phyloP scores from a whole-genome alignment of 2,888 invertebrate species.

The Tinea semifulvella region DNA sequence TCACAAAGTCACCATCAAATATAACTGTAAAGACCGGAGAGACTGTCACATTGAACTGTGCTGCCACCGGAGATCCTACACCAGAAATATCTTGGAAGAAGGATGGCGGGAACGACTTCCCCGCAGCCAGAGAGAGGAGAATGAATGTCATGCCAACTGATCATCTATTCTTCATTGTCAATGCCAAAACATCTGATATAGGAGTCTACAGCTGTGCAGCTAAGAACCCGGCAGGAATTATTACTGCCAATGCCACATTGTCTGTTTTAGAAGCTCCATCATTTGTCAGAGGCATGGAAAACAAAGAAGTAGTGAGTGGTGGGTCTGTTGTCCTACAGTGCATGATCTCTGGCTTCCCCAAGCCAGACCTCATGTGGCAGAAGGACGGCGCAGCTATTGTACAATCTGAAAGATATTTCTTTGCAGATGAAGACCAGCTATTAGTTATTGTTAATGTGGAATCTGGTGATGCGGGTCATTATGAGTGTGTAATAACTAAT shows the following conservation, averaged over 20 bases:
- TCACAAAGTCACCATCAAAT: slow-evolving; percentile 85
- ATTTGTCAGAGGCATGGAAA: slow-evolving; percentile 85
- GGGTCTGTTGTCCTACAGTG: slow-evolving; percentile 89
- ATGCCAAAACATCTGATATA: slow-evolving; percentile 87
- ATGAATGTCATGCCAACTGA: slow-evolving; percentile 94
- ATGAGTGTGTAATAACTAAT: slow-evolving; percentile 92
- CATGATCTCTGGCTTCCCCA: slow-evolving; percentile 85
- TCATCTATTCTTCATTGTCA: slow-evolving; percentile 91
- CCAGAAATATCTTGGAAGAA: slow-evolving; percentile 93
- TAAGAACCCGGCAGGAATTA: slow-evolving; percentile 86
- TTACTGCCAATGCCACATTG: slow-evolving; percentile 86
- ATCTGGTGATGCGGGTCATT: slow-evolving; percentile 81
- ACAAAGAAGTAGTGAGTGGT: slow-evolving; percentile 83
- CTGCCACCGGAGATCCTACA: slow-evolving; percentile 86
- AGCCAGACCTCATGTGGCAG: slow-evolving; percentile 83
- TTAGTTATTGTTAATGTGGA: slow-evolving; percentile 86
- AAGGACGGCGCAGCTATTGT: slow-evolving; percentile 81
- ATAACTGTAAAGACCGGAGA: slow-evolving; percentile 86
- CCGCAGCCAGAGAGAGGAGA: slow-evolving; percentile 91
- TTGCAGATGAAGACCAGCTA: slow-evolving; percentile 87
- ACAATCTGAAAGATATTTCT: slow-evolving; percentile 83
- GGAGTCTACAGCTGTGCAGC: slow-evolving; percentile 95
- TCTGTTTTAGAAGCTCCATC: slow-evolving; percentile 88
- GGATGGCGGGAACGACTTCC: slow-evolving; percentile 93
- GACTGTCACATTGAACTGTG: slow-evolving; percentile 89